Evolutionary conservation across 1,140 invertebrate species (phyloP).

Genomic region (Drosophila auraria): DNA sequence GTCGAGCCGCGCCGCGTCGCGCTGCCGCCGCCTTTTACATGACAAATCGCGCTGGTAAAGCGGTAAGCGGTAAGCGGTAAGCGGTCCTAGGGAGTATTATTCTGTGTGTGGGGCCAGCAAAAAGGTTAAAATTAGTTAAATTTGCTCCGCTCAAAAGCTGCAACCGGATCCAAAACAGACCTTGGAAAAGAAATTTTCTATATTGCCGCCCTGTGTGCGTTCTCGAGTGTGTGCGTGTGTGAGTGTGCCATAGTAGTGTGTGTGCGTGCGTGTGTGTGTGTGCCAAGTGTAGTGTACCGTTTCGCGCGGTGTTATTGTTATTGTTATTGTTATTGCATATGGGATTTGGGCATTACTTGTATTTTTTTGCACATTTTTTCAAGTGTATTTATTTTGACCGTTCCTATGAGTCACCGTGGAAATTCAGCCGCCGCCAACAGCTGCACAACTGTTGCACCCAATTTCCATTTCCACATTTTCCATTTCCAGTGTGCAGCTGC

Average conservation of each 20-base stretch:
- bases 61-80: not conserved
- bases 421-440: constrained; percentile 15
- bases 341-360: constrained; percentile 4
- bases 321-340: constrained; percentile 11
- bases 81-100: constrained; percentile 9
- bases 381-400: constrained; percentile 24
- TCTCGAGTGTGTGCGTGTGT: constrained; percentile 4
- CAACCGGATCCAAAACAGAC: constrained; percentile 24
- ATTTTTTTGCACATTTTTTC: constrained; percentile 16
- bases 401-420: constrained; percentile 18
- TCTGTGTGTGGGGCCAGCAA: constrained; percentile 16
- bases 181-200: constrained; percentile 23
- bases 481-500: constrained; percentile 7
- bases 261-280: not conserved
- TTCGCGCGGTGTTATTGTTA: constrained; percentile 15
- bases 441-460: constrained; percentile 29
- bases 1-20: not conserved
- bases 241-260: too few relatives aligned
- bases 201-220: constrained; percentile 18
- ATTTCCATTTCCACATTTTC: constrained; percentile 21
- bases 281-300: constrained; percentile 8
- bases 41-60: not conserved
- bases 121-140: constrained; percentile 24
- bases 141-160: constrained; percentile 22
- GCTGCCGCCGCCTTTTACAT: not conserved